These are phyloP conservation scores for Dryomyza anilis DNA, from an alignment of 2,888 invertebrate genomes.

Conservation along the genomic window DNA sequence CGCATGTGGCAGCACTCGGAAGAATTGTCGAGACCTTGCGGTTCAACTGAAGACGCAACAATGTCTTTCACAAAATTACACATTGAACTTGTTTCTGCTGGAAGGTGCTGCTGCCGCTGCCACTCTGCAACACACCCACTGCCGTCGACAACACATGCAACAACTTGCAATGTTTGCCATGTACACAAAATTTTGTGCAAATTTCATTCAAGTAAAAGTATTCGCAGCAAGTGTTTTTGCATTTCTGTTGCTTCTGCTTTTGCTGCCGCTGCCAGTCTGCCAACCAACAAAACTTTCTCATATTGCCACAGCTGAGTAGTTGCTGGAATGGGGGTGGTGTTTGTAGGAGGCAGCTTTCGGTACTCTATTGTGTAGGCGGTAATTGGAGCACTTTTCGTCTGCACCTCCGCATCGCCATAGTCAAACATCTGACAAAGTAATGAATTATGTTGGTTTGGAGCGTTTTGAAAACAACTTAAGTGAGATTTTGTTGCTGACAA, in stretches of 20 bases:
- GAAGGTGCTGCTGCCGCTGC: background rate
- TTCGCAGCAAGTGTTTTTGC: too few species aligned
- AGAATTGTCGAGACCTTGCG: background rate
- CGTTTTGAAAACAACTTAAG: conserved; percentile 28
- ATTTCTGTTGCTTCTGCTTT: background rate
- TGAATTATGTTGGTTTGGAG: conserved; percentile 31
- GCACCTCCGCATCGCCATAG: conserved; percentile 15
- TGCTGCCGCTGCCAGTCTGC: background rate
- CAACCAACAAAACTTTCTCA: too few species aligned
- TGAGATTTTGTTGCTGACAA: conserved; percentile 30
- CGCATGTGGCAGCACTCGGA: background rate
- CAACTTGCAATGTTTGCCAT: background rate
- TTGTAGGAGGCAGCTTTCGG: too few species aligned
- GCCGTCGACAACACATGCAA: background rate
- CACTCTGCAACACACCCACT: background rate
- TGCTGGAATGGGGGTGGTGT: too few species aligned
- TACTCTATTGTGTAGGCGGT: too few species aligned
- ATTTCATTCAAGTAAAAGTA: background rate
- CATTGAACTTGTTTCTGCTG: background rate
- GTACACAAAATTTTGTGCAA: background rate
- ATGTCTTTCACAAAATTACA: conserved; percentile 1
- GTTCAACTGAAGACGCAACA: conserved; percentile 5
- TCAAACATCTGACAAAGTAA: conserved; percentile 34
- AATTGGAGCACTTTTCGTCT: background rate
- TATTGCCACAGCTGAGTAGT: too few species aligned